These are phyloP conservation scores for Microtus montanus DNA, from an alignment of 2,113 vertebrate species.

Conservation along the genomic window DNA sequence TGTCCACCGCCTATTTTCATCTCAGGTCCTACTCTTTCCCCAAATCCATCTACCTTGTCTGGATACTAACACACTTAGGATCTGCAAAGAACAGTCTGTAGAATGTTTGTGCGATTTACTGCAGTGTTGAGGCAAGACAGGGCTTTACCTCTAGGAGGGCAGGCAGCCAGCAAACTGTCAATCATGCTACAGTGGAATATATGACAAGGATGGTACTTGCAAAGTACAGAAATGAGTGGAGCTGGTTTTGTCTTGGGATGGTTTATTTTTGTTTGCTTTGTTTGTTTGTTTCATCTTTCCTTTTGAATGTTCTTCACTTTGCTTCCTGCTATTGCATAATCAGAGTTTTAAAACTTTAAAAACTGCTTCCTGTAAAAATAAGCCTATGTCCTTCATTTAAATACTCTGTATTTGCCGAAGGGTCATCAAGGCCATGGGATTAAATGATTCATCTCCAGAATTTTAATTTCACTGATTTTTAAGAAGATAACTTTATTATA, in stretches of 20 bases:
- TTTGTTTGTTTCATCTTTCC: neutral
- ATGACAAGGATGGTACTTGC: neutral
- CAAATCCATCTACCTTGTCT: neutral
- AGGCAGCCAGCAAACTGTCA: neutral
- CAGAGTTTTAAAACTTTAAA: constrained; percentile 3
- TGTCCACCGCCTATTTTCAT: neutral
- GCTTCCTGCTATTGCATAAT: neutral
- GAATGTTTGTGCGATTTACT: neutral
- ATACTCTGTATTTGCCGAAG: neutral
- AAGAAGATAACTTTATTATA: neutral
- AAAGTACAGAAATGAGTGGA: no score
- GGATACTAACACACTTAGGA: neutral
- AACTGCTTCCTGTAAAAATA: neutral
- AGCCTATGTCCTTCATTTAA: neutral
- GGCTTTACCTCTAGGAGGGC: neutral
- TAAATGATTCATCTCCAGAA: constrained; percentile 8
- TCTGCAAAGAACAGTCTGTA: neutral
- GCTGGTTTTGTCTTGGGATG: neutral
- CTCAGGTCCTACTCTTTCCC: rapidly evolving
- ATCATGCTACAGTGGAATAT: neutral
- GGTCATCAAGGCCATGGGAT: neutral
- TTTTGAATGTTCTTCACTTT: constrained; percentile 8
- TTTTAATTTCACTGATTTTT: constrained; percentile 25
- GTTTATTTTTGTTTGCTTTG: neutral
- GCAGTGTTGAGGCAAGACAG: neutral